A percentile compares a stretch with the other conserved stretches of the same genome.
These are phyloP conservation scores for Mesocricetus auratus DNA, from an alignment of 2,113 vertebrate genomes.

Conservation along the genomic window DNA sequence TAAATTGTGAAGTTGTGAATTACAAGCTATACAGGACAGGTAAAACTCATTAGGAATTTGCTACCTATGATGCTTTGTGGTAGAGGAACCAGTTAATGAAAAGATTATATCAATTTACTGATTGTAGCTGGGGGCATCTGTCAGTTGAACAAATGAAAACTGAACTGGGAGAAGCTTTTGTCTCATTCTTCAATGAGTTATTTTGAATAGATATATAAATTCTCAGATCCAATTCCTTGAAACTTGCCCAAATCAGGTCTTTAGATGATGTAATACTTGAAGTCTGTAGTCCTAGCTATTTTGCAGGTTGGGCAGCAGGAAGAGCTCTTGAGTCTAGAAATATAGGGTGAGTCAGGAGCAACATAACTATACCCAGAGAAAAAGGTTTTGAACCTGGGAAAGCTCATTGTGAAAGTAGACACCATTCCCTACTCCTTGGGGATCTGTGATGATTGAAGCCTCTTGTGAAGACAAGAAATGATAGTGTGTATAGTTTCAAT, in stretches of 20 bases:
- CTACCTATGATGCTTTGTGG: slow-evolving; percentile 22
- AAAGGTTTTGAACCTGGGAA: neutral
- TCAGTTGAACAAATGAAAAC: slow-evolving; percentile 37
- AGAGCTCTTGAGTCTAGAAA: neutral
- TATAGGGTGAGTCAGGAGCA: neutral
- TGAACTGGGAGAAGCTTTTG: neutral
- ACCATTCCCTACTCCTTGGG: neutral
- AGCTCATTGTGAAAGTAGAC: neutral
- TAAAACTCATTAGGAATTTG: slow-evolving; percentile 47
- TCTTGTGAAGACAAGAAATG: neutral
- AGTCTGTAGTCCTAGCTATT: neutral
- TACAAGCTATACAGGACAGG: neutral
- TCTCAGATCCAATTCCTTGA: neutral
- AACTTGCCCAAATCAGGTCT: slow-evolving; percentile 11
- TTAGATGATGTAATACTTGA: neutral
- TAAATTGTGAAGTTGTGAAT: slow-evolving; percentile 37
- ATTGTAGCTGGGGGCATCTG: neutral
- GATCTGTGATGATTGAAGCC: neutral
- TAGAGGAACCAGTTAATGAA: slow-evolving; percentile 28
- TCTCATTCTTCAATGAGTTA: neutral
- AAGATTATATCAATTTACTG: neutral
- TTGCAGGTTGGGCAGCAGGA: neutral
- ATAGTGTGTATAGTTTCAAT: neutral
- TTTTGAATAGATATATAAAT: neutral
- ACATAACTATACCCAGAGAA: neutral